Evolutionary conservation across 2,888 invertebrate genomes (phyloP).

Genomic region (Caenorhabditis sp.): DNA sequence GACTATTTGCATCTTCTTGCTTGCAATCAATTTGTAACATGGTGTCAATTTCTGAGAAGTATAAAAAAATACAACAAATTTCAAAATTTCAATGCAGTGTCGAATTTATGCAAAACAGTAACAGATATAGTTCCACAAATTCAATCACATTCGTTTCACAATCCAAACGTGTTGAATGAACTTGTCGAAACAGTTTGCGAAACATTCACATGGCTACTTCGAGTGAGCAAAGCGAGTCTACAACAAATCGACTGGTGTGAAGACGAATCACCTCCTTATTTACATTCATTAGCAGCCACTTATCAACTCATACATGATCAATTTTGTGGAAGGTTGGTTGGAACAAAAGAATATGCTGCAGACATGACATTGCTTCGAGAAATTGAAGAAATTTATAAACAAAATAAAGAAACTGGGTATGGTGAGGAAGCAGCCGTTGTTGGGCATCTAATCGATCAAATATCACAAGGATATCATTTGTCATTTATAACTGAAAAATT

Average conservation of each 20-base stretch:
- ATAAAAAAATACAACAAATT: neutral
- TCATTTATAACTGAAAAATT: neutral
- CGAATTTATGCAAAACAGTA: neutral
- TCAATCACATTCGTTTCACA: neutral
- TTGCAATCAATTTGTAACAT: neutral
- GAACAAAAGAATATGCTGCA: neutral
- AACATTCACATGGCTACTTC: neutral
- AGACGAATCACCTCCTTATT: neutral
- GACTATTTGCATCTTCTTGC: neutral
- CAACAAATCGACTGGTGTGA: neutral
- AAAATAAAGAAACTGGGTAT: neutral
- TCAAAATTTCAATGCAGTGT: neutral
- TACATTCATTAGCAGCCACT: neutral
- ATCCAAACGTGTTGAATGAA: neutral
- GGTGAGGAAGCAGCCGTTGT: neutral
- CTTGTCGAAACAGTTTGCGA: neutral
- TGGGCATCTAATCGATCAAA: slow-evolving; percentile 1
- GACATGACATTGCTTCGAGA: neutral
- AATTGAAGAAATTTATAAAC: neutral
- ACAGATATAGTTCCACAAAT: neutral
- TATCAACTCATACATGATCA: neutral
- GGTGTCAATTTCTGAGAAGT: neutral
- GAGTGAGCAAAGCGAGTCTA: neutral
- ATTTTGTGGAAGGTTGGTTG: neutral
- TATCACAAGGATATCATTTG: neutral